These are phyloP conservation scores for Tipula unca DNA, from an alignment of 2,888 invertebrate genomes.

Conservation along the genomic window DNA sequence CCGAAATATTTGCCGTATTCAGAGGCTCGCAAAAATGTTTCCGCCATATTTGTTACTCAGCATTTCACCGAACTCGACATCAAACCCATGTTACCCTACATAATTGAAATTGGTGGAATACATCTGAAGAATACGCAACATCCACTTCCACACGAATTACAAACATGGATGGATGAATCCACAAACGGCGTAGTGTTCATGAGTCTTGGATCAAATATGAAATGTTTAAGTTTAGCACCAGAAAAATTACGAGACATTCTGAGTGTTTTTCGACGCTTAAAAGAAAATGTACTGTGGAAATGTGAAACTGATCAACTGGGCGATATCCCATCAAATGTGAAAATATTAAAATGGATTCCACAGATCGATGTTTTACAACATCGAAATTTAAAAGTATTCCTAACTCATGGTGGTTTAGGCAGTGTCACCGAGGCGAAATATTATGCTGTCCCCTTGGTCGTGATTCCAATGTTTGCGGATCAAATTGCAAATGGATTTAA, in stretches of 20 bases:
- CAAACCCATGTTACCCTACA: constrained; percentile 39
- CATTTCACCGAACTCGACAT: constrained; percentile 37
- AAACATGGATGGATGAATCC: constrained; percentile 32
- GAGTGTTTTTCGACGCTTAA: constrained; percentile 27
- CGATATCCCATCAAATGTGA: constrained; percentile 35
- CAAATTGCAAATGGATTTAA: constrained; percentile 44
- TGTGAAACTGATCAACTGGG: constrained; percentile 36
- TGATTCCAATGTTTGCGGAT: constrained; percentile 47
- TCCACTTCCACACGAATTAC: constrained; percentile 33
- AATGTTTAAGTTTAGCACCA: constrained; percentile 18
- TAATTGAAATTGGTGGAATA: constrained; percentile 41
- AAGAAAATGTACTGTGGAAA: constrained; percentile 43
- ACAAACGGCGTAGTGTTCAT: constrained; percentile 34
- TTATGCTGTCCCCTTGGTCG: constrained; percentile 44
- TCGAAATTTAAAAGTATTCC: constrained; percentile 42
- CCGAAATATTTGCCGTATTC: constrained; percentile 30
- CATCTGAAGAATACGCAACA: constrained; percentile 35
- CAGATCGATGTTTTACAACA: constrained; percentile 44
- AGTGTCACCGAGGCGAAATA: constrained; percentile 45
- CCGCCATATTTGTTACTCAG: constrained; percentile 36
- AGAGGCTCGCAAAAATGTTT: constrained; percentile 32
- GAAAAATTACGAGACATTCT: constrained; percentile 18
- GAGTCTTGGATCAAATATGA: constrained; percentile 32
- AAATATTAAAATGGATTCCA: constrained; percentile 42
- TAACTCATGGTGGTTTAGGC: constrained; percentile 44